Evolutionary conservation across 2,888 invertebrate species (phyloP), one percentile per base, ranked within the genome.

Genomic region (Perizoma flavofasciatum): DNA sequence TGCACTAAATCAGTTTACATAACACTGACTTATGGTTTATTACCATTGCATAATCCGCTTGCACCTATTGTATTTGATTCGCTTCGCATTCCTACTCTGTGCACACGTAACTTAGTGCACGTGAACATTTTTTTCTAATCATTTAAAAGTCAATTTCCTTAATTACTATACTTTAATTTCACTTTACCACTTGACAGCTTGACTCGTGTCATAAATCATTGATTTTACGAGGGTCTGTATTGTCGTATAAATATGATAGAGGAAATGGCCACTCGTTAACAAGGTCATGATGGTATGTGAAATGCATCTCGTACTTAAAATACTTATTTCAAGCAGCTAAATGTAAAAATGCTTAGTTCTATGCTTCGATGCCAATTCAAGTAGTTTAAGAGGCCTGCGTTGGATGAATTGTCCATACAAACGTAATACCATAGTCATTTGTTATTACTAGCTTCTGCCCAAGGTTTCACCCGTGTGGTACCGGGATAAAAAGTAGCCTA

Each of bases 61-160:
- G 10, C 53, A 59, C 45, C 53, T 59, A 45, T 41, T n/a, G 39
- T 9, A 46, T 32, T 43, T 7, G n/a, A 39, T 32, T 9, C 4
- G 41, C 53, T 39, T 59, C 49, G 53, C 34, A 35, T 49, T 53
- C 47, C 51, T 47, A 37, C 37, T 37, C 1, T 9, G 35, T 32
- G 5, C 9, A 33, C 47, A 34, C n/a, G 9, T 1, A 37, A 11
- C n/a, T n/a, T n/a, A 4, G 6, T 22, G 11, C 22, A 47, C 4
- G 34, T n/a, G n/a, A 4, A 9, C 46, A 34, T 47, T 47, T 48
- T 47, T 48, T 37, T 37, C 46, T 45, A 37, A 7, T 44, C 43
- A 53, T 53, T 53, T 54, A 46, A 37, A 46, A 33, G 46, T 8
- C 5, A 22, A 44, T 22, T 44, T 46, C n/a, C 46, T 34, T 46